Conservation (phyloP, 2,113 vertebrate genomes). For the Clarias macrocephalus region DNA sequence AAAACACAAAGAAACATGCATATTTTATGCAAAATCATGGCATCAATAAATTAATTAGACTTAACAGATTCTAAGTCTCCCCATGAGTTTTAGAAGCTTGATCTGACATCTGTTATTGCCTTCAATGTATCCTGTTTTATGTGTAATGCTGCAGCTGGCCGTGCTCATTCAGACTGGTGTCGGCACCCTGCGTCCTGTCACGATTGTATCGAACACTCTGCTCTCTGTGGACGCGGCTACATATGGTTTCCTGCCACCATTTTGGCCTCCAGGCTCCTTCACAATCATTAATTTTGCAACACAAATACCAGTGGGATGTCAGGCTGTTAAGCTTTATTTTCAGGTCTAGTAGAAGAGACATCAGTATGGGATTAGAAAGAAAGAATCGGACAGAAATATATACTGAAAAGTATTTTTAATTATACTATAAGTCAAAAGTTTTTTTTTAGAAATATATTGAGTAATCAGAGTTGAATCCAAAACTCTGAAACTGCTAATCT, state of each 20-base stretch:
- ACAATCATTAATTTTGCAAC: conserved; percentile 32
- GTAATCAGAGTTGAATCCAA: not conserved
- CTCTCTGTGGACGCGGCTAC: conserved; percentile 5
- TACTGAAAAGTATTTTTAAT: not conserved
- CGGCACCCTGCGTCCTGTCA: conserved; percentile 17
- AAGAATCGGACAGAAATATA: not conserved
- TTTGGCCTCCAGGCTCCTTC: conserved; percentile 18
- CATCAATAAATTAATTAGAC: not conserved
- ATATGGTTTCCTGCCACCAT: conserved; percentile 27
- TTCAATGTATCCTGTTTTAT: conserved; percentile 5
- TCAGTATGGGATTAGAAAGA: not conserved
- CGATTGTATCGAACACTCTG: conserved; percentile 25
- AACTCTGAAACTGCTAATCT: not conserved
- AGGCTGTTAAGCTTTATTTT: conserved; percentile 1
- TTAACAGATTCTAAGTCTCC: not conserved
- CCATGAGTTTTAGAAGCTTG: conserved; percentile 1
- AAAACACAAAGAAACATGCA: too few species aligned
- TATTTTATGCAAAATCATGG: not conserved
- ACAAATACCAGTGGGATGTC: conserved; percentile 17
- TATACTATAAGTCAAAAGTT: not conserved
- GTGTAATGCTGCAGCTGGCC: conserved; percentile 21
- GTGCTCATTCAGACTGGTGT: conserved; percentile 21
- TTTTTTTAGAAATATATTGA: not conserved
- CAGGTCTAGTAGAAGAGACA: not conserved
- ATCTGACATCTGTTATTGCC: conserved; percentile 7